Base-by-base conservation (phyloP, 2,797 vertebrate genomes). In the Girardinus metallicus region DNA sequence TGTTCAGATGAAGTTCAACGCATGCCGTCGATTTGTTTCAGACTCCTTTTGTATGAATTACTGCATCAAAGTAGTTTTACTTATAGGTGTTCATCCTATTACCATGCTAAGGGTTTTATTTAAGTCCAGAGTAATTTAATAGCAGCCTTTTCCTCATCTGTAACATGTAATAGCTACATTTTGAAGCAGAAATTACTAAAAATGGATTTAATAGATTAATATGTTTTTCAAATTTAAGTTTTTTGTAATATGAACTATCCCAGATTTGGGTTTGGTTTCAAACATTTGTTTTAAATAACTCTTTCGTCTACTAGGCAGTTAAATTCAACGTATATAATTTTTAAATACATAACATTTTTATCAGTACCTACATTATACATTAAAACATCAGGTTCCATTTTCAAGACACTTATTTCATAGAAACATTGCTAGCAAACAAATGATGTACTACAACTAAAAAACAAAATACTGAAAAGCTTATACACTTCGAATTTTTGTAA, bases 241-340 rank as follows among this genome's bases (percentile, higher is more conserved):
- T 3, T 51, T 53, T 53, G 3, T 26, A 53, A 10, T 10, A 26
- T 53, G 51, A 62, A 18, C 57, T 36, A 39, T 9, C 16, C 34
- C 15, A 10, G 34, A 66, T 66, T 66, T 66, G 62, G 29, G 29
- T 62, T 31, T 12, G 15, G 57, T 62, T 60, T 23, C 66, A 29
- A 34, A 49, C n/a, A 64, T 76, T 72, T 72, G 41, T 76, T 79
- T 86, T 80, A 64, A 89, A 84, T 34, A 44, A 18, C 79, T 84
- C 79, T 44, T 64, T 60, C 2, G 2, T 18, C 60, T 62, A 16
- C 5, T 18, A 18, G 29, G 12, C 11, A 16, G 29, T 34, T 62
- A 34, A 34, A 34, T 34, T 62, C 13, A 62, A 31, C n/a, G 18
- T 41, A 5, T 11, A 12, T 41, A 4, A 41, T 68, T 26, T 68